Conservation (phyloP, 2,888 invertebrate genomes). For the Torymus tubicola region DNA sequence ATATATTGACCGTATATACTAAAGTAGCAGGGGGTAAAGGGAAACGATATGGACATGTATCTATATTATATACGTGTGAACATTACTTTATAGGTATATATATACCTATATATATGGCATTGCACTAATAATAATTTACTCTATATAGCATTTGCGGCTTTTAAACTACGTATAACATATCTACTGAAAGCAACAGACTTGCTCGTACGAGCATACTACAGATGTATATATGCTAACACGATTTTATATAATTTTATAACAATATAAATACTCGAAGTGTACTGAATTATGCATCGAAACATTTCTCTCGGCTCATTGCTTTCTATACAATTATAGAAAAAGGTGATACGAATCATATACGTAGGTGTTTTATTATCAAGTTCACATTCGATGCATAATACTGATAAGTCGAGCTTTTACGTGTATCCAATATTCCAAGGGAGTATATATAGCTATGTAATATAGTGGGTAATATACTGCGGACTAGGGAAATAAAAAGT, state of each 20-base stretch:
- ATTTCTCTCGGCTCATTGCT: conserved; percentile 1
- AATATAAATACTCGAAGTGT: conserved; percentile 9
- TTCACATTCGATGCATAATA: conserved; percentile 42
- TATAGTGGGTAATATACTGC: conserved; percentile 17
- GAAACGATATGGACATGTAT: not conserved
- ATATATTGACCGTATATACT: not conserved
- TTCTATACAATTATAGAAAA: not conserved
- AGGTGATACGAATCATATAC: not conserved
- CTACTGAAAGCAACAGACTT: conserved; percentile 47
- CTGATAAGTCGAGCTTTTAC: conserved; percentile 34
- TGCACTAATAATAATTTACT: conserved; percentile 48
- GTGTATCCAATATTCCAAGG: conserved; percentile 36
- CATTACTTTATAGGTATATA: conserved; percentile 13
- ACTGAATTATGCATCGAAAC: conserved; percentile 36
- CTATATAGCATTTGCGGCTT: conserved; percentile 7
- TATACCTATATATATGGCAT: conserved; percentile 18
- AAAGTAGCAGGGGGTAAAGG: not conserved
- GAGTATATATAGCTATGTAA: not conserved
- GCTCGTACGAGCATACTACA: conserved; percentile 1
- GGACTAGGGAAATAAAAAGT: not conserved
- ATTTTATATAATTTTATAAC: conserved; percentile 4
- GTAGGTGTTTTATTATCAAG: not conserved
- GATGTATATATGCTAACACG: conserved; percentile 5
- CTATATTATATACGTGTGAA: not conserved
- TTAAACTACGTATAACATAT: conserved; percentile 30